phyloP scores from a whole-genome alignment of 2,113 vertebrate genomes.

The Anhinga anhinga region DNA sequence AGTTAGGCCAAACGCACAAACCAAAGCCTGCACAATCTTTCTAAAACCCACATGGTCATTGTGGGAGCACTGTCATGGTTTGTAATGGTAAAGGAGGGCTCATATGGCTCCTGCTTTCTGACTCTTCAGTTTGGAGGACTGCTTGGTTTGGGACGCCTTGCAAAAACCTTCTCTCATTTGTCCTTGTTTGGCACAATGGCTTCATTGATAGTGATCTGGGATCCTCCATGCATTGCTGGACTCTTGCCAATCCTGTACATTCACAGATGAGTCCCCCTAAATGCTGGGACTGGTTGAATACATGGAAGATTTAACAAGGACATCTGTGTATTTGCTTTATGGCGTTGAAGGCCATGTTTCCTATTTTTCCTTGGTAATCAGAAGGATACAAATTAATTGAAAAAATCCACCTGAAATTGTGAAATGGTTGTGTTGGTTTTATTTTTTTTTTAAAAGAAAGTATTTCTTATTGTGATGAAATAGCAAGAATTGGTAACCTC shows the following conservation, averaged over 20 bases:
- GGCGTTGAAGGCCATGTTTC: neutral
- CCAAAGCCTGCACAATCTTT: neutral
- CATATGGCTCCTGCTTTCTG: neutral
- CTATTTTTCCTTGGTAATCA: neutral
- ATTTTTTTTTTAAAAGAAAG: neutral
- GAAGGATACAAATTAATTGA: neutral
- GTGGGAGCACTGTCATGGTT: neutral
- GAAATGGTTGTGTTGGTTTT: neutral
- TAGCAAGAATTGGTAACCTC: neutral
- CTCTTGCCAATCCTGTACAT: neutral
- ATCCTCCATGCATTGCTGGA: neutral
- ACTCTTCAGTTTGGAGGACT: neutral
- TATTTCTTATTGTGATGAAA: neutral
- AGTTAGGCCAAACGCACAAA: neutral
- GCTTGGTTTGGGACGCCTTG: neutral
- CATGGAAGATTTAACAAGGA: neutral
- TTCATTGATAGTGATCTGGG: neutral
- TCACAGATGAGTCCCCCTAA: neutral
- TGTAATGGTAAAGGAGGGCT: neutral
- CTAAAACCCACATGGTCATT: rapidly evolving
- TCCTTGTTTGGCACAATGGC: neutral
- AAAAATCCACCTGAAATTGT: neutral
- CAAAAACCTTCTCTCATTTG: neutral
- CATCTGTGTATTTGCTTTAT: neutral
- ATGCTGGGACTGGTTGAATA: neutral